A percentile compares a stretch with the other conserved stretches of the same genome.
Conservation (phyloP, 2,888 invertebrate genomes). For the Empis stercorea region DNA sequence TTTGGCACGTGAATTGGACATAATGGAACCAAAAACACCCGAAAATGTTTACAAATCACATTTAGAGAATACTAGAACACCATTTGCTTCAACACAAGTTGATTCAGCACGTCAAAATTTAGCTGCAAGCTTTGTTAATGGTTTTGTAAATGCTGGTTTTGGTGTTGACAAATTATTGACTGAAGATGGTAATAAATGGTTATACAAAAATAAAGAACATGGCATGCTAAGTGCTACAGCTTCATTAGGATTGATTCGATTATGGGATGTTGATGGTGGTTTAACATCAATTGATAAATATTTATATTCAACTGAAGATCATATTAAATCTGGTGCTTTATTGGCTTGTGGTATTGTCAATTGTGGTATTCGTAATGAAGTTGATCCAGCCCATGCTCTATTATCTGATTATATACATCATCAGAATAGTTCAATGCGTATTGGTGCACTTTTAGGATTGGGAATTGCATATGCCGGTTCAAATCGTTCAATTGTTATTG, state of each 20-base stretch:
- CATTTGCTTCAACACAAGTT: slow-evolving; percentile 60
- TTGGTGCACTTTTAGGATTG: slow-evolving; percentile 59
- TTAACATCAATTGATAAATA: slow-evolving; percentile 97
- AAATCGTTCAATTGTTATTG: slow-evolving; percentile 76
- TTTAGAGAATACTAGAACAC: slow-evolving; percentile 74
- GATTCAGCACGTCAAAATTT: slow-evolving; percentile 95
- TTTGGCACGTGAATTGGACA: slow-evolving; percentile 92
- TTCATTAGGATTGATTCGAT: slow-evolving; percentile 82
- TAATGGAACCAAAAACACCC: slow-evolving; percentile 97
- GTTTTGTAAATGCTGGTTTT: slow-evolving; percentile 96
- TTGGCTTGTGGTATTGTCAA: slow-evolving; percentile 95
- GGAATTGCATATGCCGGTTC: slow-evolving; percentile 97
- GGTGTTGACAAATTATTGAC: slow-evolving; percentile 90
- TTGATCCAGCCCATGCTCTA: slow-evolving; percentile 93
- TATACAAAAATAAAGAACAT: slow-evolving; percentile 96
- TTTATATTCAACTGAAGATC: slow-evolving; percentile 85
- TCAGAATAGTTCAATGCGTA: slow-evolving; percentile 67
- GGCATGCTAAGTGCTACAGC: slow-evolving; percentile 97
- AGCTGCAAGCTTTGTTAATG: slow-evolving; percentile 96
- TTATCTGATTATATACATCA: slow-evolving; percentile 88
- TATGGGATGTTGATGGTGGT: slow-evolving; percentile 99
- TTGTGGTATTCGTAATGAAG: slow-evolving; percentile 93
- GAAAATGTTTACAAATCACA: slow-evolving; percentile 99
- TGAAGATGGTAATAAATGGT: slow-evolving; percentile 72
- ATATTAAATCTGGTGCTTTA: slow-evolving; percentile 94